Percentiles rank a stretch among this genome's conserved stretches.
Conservation (phyloP, 2,113 vertebrate species). For the Pampusana beccarii region DNA sequence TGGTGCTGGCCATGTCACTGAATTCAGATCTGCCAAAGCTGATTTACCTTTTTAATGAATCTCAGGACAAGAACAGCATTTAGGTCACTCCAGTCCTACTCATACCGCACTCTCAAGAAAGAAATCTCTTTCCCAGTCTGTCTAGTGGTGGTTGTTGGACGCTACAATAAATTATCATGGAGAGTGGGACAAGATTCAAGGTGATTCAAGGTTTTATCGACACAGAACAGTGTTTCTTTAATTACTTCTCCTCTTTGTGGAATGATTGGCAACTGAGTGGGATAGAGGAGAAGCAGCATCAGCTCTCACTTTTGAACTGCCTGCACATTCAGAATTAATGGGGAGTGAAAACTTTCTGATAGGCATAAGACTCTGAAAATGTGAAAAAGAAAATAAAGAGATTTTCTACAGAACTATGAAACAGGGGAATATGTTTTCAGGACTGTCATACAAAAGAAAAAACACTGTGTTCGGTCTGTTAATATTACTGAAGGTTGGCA, state of each 20-base stretch:
- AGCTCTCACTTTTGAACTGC: slow-evolving; percentile 17
- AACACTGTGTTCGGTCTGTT: neutral
- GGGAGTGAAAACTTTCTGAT: neutral
- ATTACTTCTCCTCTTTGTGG: neutral
- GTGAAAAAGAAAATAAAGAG: neutral
- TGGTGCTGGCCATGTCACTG: neutral
- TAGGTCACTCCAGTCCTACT: neutral
- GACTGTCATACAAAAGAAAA: neutral
- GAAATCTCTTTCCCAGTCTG: neutral
- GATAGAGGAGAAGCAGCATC: neutral
- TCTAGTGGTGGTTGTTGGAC: neutral
- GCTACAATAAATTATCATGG: neutral
- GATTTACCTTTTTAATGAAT: neutral
- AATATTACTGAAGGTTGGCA: neutral
- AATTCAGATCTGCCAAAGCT: neutral
- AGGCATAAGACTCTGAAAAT: neutral
- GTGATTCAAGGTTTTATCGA: slow-evolving; percentile 11
- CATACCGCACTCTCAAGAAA: neutral
- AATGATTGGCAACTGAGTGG: neutral
- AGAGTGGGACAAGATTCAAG: neutral
- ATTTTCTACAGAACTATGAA: neutral
- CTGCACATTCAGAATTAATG: neutral
- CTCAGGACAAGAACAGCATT: neutral
- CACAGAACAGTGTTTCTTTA: neutral
- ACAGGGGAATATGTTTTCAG: neutral